Base-by-base conservation (phyloP, 2,113 vertebrate species). In the Microtus oregoni region DNA sequence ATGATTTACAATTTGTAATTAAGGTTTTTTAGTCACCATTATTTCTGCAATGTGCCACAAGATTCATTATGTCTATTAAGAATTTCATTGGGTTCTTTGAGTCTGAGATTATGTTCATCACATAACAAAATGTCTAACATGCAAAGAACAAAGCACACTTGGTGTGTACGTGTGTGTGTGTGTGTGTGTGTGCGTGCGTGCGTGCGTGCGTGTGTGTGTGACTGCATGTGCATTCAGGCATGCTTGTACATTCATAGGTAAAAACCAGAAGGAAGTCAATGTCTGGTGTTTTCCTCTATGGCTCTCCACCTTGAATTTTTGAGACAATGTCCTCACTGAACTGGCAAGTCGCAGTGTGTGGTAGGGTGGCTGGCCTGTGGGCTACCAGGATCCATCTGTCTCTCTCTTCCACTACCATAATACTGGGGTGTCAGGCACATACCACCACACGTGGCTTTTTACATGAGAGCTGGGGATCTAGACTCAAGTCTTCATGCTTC, bases 1-100 rank as follows among this genome's bases (percentile, higher is more conserved):
- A 12, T 96, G 92, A 97, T 96, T 96, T 94, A 95, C 44, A 72
- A 86, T 65, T 96, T 90, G 82, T 94, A 97, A 96, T 97, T 93
- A 97, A 92, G 83, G 44, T 14, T 30, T 95, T 95, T 97, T 81
- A 90, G 97, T 97, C 83, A 93, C 79, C 24, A 70, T 91, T 86
- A 94, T 63, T 94, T 32, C 78, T 96, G n/a, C 83, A 96, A 95
- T 87, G 50, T 87, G 28, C 55, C 63, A 2, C 82, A 70, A 86
- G 38, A 47, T 89, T 93, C 94, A 83, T 58, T 89, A 24, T 95
- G 32, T 89, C 19, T 81, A 85, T 44, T 95, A 95, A 93, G 63
- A 94, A 94, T 92, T 92, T 38, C 17, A 0, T 75, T 70, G 47
- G 15, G 68, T 55, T 83, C 35, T 94, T 93, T 26, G 58, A 63